Base-by-base conservation (phyloP, 2,113 vertebrate genomes). In the Platichthys stellatus region DNA sequence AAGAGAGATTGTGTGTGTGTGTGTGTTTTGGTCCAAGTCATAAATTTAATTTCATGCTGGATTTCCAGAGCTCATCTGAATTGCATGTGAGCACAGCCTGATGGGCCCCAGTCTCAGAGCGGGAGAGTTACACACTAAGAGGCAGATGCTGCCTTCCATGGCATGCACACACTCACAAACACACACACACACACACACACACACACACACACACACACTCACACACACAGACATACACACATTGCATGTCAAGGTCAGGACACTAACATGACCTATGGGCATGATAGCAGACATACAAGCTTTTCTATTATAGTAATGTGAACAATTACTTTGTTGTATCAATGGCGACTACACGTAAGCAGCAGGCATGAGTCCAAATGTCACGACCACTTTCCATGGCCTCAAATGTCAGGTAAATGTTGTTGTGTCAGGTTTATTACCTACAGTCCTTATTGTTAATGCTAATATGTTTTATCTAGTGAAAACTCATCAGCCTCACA, bases 11-110 rank as follows among this genome's bases (percentile, higher is more conserved):
- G 31, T 31, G 31, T 21, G 53, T 62, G 68, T 68, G 71, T 67
- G 64, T 81, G 85, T 83, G 74, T 84, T 86, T 90, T 86, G 81
- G 86, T 91, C 88, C 92, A 94, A 93, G 90, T 93, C 90, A 78
- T 93, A 94, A 90, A 94, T 94, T 92, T 93, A 93, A 94, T 94
- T 94, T 94, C 92, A 94, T 94, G 94, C 92, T 93, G 92, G 92
- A 93, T 95, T 94, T 94, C 91, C 85, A n/a, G 89, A 83, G 92
- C 91, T 94, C 91, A 93, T 94, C 90, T 93, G 90, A 93, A 93
- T 93, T 93, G 90, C 91, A 92, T 92, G 88, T 91, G 87, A 92
- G 89, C 86, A 86, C 83, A 86, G 91, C 84, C 88, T 92, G 93
- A 93, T 91, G 92, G 92, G 86, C 80, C 90, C 87, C 70, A 77